Evolutionary conservation across 2,113 vertebrate genomes (phyloP).

Genomic region (Erythrocercus mccallii): DNA sequence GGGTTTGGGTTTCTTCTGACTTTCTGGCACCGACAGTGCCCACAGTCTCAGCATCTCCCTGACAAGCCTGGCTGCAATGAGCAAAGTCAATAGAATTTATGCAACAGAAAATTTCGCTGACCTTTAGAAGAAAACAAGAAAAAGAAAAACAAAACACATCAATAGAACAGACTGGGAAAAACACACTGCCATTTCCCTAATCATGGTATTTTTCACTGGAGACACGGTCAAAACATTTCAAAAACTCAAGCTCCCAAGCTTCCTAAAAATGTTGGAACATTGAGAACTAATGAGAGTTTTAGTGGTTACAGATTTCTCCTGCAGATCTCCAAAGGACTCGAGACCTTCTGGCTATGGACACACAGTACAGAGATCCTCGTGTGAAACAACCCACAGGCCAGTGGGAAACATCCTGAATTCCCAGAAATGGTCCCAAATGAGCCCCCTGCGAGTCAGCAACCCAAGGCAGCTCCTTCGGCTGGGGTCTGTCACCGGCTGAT

Average conservation of each 20-base stretch:
- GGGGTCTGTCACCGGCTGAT: not conserved
- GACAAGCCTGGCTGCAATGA: not conserved
- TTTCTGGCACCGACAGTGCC: not conserved
- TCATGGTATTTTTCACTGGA: not conserved
- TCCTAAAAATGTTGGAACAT: not conserved
- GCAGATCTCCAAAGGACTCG: not conserved
- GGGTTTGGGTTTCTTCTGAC: not conserved
- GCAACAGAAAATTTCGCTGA: constrained; percentile 17
- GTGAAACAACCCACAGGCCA: not conserved
- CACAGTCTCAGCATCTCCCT: not conserved
- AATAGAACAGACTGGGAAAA: not conserved
- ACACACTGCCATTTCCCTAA: not conserved
- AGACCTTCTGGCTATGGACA: not conserved
- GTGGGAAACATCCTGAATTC: not conserved
- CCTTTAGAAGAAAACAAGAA: constrained; percentile 39
- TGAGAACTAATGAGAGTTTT: not conserved
- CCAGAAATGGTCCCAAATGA: not conserved
- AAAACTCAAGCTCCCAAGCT: not conserved
- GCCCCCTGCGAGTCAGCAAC: not conserved
- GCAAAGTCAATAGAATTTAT: constrained; percentile 17
- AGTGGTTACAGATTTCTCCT: not conserved
- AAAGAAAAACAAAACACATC: constrained; percentile 11
- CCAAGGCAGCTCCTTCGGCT: accelerated
- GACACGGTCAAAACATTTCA: not conserved
- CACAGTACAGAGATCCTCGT: accelerated